Evolutionary conservation across 2,113 vertebrate species (phyloP).

Genomic region (Myotis yumanensis): DNA sequence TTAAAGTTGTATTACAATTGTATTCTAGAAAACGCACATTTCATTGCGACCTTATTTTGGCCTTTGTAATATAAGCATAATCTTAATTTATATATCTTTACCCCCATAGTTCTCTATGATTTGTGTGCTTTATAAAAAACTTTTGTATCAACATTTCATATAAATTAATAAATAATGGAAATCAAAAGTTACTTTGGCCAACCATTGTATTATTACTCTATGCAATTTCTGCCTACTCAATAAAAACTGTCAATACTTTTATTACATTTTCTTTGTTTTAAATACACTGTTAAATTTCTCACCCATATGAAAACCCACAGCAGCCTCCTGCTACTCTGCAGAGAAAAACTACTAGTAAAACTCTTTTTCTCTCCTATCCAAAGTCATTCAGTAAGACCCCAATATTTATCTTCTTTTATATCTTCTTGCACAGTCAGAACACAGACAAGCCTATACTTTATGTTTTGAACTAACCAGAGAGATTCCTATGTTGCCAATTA

Average conservation of each 20-base stretch:
- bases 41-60: constrained; percentile 7
- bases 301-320: background rate
- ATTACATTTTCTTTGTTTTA: background rate
- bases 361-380: background rate
- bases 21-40: background rate
- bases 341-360: background rate
- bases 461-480: background rate
- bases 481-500: background rate
- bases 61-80: background rate
- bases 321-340: background rate
- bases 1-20: background rate
- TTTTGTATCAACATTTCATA: background rate
- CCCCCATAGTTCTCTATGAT: background rate
- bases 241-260: background rate
- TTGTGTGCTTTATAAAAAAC: background rate
- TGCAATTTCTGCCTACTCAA: background rate
- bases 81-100: background rate
- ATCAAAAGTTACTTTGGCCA: background rate
- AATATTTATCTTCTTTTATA: background rate
- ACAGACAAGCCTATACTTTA: background rate
- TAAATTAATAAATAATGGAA: background rate
- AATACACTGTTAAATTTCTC: background rate
- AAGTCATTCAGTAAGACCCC: background rate
- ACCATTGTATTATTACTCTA: background rate
- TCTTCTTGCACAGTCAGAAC: background rate